Evolutionary conservation across 2,888 invertebrate genomes (phyloP), one percentile per base, ranked within the genome.

Genomic region (Abscondita cerata): DNA sequence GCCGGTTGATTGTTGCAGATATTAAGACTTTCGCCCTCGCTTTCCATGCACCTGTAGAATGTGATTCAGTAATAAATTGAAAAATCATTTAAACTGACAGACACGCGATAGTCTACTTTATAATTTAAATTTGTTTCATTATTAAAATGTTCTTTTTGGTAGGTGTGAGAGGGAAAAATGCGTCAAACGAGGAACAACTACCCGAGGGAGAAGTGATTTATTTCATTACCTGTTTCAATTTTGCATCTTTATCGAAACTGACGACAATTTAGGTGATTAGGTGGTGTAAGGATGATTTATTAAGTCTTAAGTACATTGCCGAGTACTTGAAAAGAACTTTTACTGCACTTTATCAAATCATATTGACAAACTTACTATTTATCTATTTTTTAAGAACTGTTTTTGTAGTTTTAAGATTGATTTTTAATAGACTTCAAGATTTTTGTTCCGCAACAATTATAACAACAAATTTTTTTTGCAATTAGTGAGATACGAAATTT

Each of bases 41-140:
- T 16, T 16, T 41, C 16, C 16, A 41, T 9, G 41, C 70, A 72
- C 72, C 70, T 72, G 72, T 71, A 67, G 72, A 69, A 65, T 64
- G 68, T 67, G 67, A 70, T 72, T 72, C 68, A 70, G 70, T 71
- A 72, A 68, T 69, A 70, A 68, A 71, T 70, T 71, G 70, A 69
- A 66, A 68, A 68, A 66, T 69, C 70, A 71, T 72, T n/a, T 70
- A 68, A 62, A 62, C 65, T 69, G 71, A 71, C 71, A 69, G 68
- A 58, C 59, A 57, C 69, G 68, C 66, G 68, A 71, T 70, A 68
- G 64, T 46, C 55, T 47, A 51, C 51, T 59, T 63, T 64, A 41
- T 52, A 64, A 33, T 57, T 52, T 56, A 62, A 62, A 48, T 57
- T 56, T 59, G 58, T 59, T 59, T 60, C 67, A 68, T 71, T 71